Percentiles rank a stretch among this genome's conserved stretches.
phyloP scores from a whole-genome alignment of 2,113 vertebrate genomes.

The Trogon melanurus region DNA sequence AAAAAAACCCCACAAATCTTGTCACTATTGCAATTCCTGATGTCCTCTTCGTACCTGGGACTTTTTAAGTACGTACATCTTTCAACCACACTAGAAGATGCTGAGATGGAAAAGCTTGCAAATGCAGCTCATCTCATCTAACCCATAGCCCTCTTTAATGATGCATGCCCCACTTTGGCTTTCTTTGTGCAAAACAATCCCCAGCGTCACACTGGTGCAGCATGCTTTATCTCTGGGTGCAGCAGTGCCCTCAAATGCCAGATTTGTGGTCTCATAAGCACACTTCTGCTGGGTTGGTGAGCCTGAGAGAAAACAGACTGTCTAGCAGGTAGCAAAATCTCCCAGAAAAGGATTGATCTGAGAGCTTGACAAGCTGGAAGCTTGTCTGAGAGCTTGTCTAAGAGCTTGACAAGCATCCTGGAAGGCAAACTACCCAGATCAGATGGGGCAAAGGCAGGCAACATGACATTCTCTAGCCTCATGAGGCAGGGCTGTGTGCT shows the following conservation, averaged over 20 bases:
- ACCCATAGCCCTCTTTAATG: not conserved
- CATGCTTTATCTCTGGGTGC: not conserved
- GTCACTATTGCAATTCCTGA: not conserved
- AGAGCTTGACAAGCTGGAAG: no score
- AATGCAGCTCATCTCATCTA: not conserved
- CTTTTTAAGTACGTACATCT: not conserved
- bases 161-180: not conserved
- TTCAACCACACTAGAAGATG: not conserved
- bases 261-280: not conserved
- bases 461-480: not conserved
- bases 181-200: not conserved
- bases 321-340: not conserved
- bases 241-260: slow-evolving; percentile 35
- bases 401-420: not conserved
- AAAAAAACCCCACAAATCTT: not conserved
- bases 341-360: not conserved
- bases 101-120: not conserved
- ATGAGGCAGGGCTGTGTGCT: not conserved
- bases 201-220: not conserved
- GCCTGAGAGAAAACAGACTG: not conserved
- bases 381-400: not conserved
- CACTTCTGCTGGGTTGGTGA: not conserved
- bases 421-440: not conserved
- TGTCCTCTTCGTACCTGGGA: not conserved
- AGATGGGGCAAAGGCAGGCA: not conserved